These are phyloP conservation scores for Serranus cabrilla DNA, from an alignment of 2,797 vertebrate genomes.

Conservation along the genomic window DNA sequence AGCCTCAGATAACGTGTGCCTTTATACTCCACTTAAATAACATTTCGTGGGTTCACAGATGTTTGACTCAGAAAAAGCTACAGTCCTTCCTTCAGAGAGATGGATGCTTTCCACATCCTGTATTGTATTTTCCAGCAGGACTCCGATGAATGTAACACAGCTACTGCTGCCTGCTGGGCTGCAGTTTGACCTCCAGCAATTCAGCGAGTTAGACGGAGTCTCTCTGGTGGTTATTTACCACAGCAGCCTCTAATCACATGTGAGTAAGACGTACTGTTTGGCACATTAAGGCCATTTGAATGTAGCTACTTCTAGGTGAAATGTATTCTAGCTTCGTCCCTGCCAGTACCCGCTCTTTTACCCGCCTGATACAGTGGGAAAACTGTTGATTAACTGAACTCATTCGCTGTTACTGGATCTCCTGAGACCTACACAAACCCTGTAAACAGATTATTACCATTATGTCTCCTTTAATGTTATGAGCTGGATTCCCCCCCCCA, in stretches of 20 bases:
- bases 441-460: conserved; percentile 44
- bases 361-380: conserved; percentile 37
- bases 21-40: conserved; percentile 49
- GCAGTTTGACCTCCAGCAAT: conserved; percentile 39
- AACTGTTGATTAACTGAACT: conserved; percentile 49
- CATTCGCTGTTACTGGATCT: conserved; percentile 64
- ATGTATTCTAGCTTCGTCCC: conserved; percentile 42
- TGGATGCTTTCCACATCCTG: conserved; percentile 16
- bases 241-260: conserved; percentile 48
- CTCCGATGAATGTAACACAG: conserved; percentile 72
- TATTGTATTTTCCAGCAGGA: conserved; percentile 43
- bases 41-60: conserved; percentile 32
- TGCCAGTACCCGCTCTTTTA: conserved; percentile 58
- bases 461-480: conserved; percentile 64
- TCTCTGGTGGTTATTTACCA: conserved; percentile 50
- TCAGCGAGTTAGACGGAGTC: conserved; percentile 34
- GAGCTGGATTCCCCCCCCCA: conserved; percentile 20
- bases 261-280: conserved; percentile 62
- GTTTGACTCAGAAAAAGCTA: conserved; percentile 38
- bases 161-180: conserved; percentile 49
- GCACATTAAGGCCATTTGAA: conserved; percentile 83
- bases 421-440: conserved; percentile 50
- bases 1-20: conserved; percentile 57
- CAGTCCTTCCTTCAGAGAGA: conserved; percentile 28
- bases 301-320: conserved; percentile 76